Evolutionary conservation across 2,113 vertebrate genomes (phyloP), one percentile per base, ranked within the genome.

Genomic region (Pelmatolapia mariae): DNA sequence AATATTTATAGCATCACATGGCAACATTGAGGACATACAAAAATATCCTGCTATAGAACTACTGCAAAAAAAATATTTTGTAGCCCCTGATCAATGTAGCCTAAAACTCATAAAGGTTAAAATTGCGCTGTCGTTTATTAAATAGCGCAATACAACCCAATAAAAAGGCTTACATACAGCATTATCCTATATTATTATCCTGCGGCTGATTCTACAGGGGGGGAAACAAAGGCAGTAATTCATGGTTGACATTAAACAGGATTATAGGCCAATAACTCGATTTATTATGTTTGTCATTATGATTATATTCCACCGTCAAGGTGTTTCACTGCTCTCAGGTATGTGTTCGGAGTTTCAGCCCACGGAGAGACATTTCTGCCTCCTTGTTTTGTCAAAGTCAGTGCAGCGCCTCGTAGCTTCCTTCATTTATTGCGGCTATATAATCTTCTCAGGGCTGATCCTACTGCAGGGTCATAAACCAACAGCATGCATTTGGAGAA

Each of bases 401-500:
- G 91, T 8, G 90, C 91, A 79, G 83, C 13, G 80, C 78, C 83
- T 90, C 87, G 71, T 43, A 79, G 87, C 81, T 89, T 85, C 71
- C 31, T 87, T 81, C 90, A 8, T 95, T 95, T 95, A 95, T 93
- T 90, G 90, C 82, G 10, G 68, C 88, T 83, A 92, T 93, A 94
- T 93, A 93, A 90, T 43, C 12, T 22, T 66, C 79, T 26, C 80
- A 18, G 66, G 36, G 87, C 86, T 81, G 89, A 89, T 91, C 91
- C 91, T 93, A 80, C 92, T 95, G 94, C 94, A 94, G 92, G 91
- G 91, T 93, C 95, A 93, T 96, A 95, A 95, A 96, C 18, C 93
- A 94, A 94, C 94, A 91, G 89, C 94, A 88, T 94, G 95, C 93
- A 94, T 95, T 95, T 95, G 94, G 90, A 92, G 93, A 95, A 95